Evolutionary conservation across 2,888 invertebrate species (phyloP).

Genomic region (Pandemis corylana): DNA sequence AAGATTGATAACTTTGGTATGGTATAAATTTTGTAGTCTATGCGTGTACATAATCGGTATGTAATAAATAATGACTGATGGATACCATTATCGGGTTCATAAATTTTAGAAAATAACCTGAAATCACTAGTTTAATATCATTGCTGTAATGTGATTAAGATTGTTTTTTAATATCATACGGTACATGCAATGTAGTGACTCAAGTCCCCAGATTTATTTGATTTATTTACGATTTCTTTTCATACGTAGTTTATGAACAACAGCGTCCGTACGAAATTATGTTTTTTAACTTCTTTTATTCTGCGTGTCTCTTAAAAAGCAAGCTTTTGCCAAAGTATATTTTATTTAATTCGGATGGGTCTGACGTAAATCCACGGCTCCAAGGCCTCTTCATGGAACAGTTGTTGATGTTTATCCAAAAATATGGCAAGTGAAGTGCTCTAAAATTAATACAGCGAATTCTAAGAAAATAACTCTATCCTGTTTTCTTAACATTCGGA

Average conservation of each 20-base stretch:
- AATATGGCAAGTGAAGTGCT: conserved; percentile 8
- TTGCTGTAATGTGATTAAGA: conserved; percentile 2
- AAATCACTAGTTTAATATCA: conserved; percentile 19
- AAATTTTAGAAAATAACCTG: background rate
- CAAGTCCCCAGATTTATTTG: background rate
- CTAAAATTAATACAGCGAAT: background rate
- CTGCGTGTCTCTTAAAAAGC: background rate
- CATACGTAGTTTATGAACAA: background rate
- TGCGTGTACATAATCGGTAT: background rate
- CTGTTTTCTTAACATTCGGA: too few relatives aligned
- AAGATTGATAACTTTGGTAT: too few relatives aligned
- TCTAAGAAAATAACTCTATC: background rate
- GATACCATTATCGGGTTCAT: conserved; percentile 13
- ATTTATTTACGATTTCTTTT: background rate
- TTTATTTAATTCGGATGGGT: conserved; percentile 23
- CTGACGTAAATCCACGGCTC: conserved; percentile 24
- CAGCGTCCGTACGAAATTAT: background rate
- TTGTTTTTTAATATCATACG: conserved; percentile 18
- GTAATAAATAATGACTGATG: background rate
- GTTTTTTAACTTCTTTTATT: background rate
- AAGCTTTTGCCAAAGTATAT: conserved; percentile 26
- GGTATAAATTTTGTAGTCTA: too few relatives aligned
- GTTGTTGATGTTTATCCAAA: conserved; percentile 28
- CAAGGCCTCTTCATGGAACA: conserved; percentile 23
- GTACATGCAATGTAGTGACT: background rate